Evolutionary conservation across 2,797 vertebrate species (phyloP), one percentile per base, ranked within the genome.

Genomic region (Zenarchopterus dispar): DNA sequence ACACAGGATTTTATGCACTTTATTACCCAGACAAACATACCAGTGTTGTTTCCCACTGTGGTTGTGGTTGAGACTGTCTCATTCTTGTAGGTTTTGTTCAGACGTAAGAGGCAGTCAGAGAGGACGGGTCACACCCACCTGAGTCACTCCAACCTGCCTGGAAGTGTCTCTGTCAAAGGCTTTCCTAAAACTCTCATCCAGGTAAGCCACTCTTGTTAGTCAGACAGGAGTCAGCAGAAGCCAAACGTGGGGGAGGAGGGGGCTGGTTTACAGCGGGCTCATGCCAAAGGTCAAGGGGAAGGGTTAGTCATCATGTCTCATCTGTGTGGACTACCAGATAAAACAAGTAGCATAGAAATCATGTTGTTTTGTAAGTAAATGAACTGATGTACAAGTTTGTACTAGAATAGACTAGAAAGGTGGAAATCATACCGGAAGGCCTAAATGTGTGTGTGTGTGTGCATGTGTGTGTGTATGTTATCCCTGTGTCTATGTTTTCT

Each of bases 151-250:
- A 78, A 71, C 65, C 76, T 69, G 73, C 91, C 92, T 0, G 93
- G 93, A 67, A 62, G 88, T 6, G 43, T 93, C 77, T 76, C 91
- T 36, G 90, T 77, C 72, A 94, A 81, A 87, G 92, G 92, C 61
- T 92, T 86, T 67, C 92, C 93, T 16, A 93, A 94, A 63, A 85
- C 86, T 53, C 85, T 94, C 68, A 89, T 92, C 79, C 93, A 93
- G 89, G 92, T 93, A 84, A 78, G 55, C 77, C 66, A 17, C 61
- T 50, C 36, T 22, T 10, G 54, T 74, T 75, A 77, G 71, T 87
- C 84, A 87, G 61, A 26, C 47, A 13, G 43, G 31, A 79, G 67
- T 66, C 76, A 81, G 69, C 60, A 62, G 59, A 58, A 62, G 64
- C 63, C 60, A 45, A 58, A 60, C 18, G 55, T 1, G 49, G 41